These are phyloP conservation scores for Stylophora pistillata DNA, from an alignment of 64 coral and sea anemone genomes.

Conservation along the genomic window DNA sequence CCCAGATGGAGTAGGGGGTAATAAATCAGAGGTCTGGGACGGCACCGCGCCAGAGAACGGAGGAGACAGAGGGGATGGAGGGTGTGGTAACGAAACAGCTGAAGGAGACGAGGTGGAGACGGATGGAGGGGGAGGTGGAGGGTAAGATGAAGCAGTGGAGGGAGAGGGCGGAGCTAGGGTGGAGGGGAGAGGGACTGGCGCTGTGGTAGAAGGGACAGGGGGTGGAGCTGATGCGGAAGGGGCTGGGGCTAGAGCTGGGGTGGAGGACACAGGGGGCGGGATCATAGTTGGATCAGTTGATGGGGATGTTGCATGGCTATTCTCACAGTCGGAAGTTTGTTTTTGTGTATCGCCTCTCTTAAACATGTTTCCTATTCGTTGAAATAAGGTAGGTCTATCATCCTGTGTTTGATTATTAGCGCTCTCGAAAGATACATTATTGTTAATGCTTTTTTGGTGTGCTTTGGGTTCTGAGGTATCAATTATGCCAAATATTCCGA, in stretches of 20 bases:
- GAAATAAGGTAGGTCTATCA: neutral
- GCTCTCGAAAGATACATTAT: neutral
- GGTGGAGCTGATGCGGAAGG: neutral
- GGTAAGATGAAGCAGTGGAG: neutral
- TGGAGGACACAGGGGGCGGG: neutral
- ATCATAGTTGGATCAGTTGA: neutral
- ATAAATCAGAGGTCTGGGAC: too few species aligned
- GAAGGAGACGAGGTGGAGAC: neutral
- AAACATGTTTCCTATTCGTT: neutral
- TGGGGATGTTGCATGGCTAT: neutral
- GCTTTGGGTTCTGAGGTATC: neutral
- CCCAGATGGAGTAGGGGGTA: too few species aligned
- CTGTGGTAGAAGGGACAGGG: neutral
- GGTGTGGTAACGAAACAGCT: too few species aligned
- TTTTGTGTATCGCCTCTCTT: neutral
- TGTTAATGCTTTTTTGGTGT: neutral
- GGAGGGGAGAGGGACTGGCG: neutral
- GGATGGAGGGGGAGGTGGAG: neutral
- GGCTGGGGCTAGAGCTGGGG: neutral
- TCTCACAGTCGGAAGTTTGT: neutral
- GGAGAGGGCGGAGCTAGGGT: neutral
- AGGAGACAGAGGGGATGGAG: too few species aligned
- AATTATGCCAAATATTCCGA: conserved; percentile 29
- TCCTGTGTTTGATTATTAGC: neutral
- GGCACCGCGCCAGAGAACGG: too few species aligned